Base-by-base conservation (phyloP, 2,797 vertebrate species). In the Sphenopsis melanotis region DNA sequence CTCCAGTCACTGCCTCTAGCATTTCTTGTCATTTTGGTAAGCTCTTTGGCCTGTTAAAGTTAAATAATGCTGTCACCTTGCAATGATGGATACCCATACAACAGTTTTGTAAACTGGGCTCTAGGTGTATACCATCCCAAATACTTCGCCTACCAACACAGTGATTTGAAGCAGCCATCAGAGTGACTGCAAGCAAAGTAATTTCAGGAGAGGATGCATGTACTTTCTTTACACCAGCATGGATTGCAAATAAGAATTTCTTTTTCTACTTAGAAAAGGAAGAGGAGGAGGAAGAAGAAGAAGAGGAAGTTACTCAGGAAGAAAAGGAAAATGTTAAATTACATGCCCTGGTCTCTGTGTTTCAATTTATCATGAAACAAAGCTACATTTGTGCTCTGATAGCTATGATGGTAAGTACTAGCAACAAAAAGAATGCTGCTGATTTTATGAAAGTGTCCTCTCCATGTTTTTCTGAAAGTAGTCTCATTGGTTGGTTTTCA, bases 331-430 rank as follows among this genome's bases (percentile, higher is more conserved):
- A 98, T 20, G 96, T 97, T 34, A 98, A 97, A 91, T 97, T 98
- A 27, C 90, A 98, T 1, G 98, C 98, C 20, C 97, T 99, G 96
- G 98, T 99, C 61, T 98, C 98, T 52, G 98, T 98, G 85, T 99
- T 99, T 95, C 98, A 98, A 50, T 99, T 99, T 96, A 97, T 99
- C 94, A 99, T 99, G 99, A 99, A 99, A 86, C 99, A 99, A 96
- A 99, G 99, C 96, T 99, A 99, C 94, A 99, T 99, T 95, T 99
- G 99, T 87, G 99, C 99, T 96, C 98, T 99, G 42, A 99, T 99
- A 47, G 98, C 99, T 34, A 99, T 99, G 99, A 99, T 99, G 99
- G 99, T 99, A 97, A 96, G 99, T 97, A 34, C 18, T 17, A 20
- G 12, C 27, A 49, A 49, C 23, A 64, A 61, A 26, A 61, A 36